Evolutionary conservation across 2,113 vertebrate species (phyloP), one percentile per base, ranked within the genome.

Genomic region (Engraulis encrasicolus): DNA sequence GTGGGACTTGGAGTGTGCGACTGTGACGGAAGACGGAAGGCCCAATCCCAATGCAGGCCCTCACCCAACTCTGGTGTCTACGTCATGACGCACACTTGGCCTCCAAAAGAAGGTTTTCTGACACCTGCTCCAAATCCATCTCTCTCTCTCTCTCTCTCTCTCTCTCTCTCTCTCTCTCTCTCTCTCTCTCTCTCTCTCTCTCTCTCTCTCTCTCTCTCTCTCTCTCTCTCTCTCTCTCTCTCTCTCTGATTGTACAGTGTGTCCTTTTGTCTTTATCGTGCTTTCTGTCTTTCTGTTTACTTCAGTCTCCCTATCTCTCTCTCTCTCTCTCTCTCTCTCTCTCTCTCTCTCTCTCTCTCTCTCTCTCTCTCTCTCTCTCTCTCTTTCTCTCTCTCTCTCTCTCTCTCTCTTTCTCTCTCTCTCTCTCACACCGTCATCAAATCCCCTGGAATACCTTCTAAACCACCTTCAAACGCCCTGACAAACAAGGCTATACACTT

Each of bases 91-190:
- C 27, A 14, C 34, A 34, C 50, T 81, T 40, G 61, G 66, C 34
- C 49, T 49, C 50, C 37, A 34, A 74, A n/a, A 19, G 80, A 11
- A 50, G 50, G 34, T 81, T 81, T 81, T 54, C 50, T 58, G 50
- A 58, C 80, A 58, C 77, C 37, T 37, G 66, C 14, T 74, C 23
- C 17, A 14, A 31, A 36, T 3, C 85, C 85, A 87, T 45, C 84
- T 85, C 88, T 86, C 85, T 89, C 89, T 85, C 82, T 79, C 78
- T 81, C 83, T 88, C 27, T 71, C 61, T 71, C 61, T 71, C 61
- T 71, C 61, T 71, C 61, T 34, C 61, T 71, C 23, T 71, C 61
- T 66, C 58, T 66, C n/a, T 27, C 58, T 9, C 58, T 66, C 58
- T 27, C n/a, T 66, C 23, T 74, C 78, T 82, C 82, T 38, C 81